Percentiles rank a stretch among this genome's conserved stretches.
Conservation (phyloP, 2,888 invertebrate genomes). For the Dicyrtoma fusca region DNA sequence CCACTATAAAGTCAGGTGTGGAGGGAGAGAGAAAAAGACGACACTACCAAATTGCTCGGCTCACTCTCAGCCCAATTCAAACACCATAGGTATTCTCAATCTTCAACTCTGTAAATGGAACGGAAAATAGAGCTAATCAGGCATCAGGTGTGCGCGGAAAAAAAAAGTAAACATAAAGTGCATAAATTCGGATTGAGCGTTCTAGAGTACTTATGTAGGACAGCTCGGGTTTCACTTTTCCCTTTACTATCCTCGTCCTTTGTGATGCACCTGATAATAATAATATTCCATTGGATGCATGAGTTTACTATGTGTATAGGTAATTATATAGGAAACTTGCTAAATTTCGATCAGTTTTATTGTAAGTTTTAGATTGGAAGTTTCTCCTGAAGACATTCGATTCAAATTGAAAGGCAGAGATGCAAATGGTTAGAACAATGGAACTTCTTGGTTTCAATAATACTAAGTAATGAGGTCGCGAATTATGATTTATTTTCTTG, state of each 20-base stretch:
- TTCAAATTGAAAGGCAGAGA: background rate
- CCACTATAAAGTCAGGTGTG: too few relatives aligned
- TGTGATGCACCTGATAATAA: background rate
- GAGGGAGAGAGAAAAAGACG: too few relatives aligned
- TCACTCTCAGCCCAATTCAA: too few relatives aligned
- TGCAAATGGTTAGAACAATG: conserved; percentile 13
- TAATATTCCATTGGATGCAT: background rate
- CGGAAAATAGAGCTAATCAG: conserved; percentile 19
- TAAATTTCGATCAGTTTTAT: too few relatives aligned
- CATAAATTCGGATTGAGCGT: conserved; percentile 10
- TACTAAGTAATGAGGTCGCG: conserved; percentile 16
- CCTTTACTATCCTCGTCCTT: too few relatives aligned
- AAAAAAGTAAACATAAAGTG: conserved; percentile 13
- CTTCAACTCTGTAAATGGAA: background rate
- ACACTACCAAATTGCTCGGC: too few relatives aligned
- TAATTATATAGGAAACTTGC: background rate
- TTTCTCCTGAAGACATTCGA: too few relatives aligned
- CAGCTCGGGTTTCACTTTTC: background rate
- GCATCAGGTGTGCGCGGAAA: conserved; percentile 12
- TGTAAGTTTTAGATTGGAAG: too few relatives aligned
- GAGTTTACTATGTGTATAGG: too few relatives aligned
- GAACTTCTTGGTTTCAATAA: conserved; percentile 1
- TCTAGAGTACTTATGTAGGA: conserved; percentile 13
- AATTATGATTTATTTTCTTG: conserved; percentile 20
- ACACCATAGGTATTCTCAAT: too few relatives aligned